A percentile compares a stretch with the other conserved stretches of the same genome.
phyloP scores from a whole-genome alignment of 2,797 vertebrate genomes.

The Atherinosoma microstoma region DNA sequence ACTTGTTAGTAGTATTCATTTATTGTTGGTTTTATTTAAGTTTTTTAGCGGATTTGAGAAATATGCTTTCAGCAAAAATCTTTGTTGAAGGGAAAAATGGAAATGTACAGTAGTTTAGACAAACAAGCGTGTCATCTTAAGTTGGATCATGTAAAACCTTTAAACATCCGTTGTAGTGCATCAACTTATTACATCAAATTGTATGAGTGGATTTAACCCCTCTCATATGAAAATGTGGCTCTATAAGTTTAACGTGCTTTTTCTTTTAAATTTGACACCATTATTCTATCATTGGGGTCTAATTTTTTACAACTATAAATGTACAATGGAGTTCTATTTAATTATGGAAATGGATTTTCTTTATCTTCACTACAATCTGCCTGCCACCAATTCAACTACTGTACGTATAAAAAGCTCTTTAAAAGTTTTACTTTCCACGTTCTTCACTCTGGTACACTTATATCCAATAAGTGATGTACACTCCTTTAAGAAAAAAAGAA shows the following conservation, averaged over 20 bases:
- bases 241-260: not conserved
- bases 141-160: not conserved
- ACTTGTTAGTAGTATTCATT: not conserved
- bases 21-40: no score
- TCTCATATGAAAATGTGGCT: not conserved
- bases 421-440: slow-evolving; percentile 43
- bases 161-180: not conserved
- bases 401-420: not conserved
- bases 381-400: not conserved
- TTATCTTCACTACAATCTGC: not conserved
- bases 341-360: not conserved
- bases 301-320: not conserved
- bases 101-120: no score
- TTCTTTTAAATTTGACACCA: not conserved
- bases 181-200: not conserved
- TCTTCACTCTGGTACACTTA: slow-evolving; percentile 32
- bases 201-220: not conserved
- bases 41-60: not conserved
- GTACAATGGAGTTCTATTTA: not conserved
- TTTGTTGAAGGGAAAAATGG: no score
- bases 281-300: not conserved
- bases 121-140: not conserved
- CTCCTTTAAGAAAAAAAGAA: slow-evolving; percentile 29
- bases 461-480: slow-evolving; percentile 47
- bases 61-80: not conserved